phyloP scores from a whole-genome alignment of 2,113 vertebrate species.

The Hemiprocne comata region DNA sequence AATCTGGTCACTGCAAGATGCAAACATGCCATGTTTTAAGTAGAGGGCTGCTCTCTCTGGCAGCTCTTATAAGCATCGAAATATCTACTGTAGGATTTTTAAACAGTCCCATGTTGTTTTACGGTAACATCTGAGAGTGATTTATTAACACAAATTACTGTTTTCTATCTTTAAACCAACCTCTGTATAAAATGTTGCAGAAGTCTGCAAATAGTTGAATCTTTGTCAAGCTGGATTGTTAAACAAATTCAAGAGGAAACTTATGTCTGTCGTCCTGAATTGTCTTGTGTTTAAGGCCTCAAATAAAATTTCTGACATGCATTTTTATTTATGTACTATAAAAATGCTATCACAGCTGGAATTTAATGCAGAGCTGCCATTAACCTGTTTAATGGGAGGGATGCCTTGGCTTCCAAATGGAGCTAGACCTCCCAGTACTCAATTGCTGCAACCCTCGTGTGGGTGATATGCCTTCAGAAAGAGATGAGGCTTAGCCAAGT shows the following conservation, averaged over 20 bases:
- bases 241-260: neutral
- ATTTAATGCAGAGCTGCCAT: neutral
- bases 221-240: conserved; percentile 26
- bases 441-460: neutral
- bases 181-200: neutral
- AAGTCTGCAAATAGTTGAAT: neutral
- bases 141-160: conserved; percentile 6
- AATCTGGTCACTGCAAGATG: neutral
- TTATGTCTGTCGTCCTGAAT: neutral
- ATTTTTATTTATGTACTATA: neutral
- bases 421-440: neutral
- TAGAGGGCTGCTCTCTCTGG: neutral
- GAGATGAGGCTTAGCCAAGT: neutral
- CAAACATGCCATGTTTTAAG: neutral
- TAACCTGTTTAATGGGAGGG: conserved; percentile 1
- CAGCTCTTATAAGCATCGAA: neutral
- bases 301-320: neutral
- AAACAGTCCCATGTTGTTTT: neutral
- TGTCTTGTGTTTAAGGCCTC: neutral
- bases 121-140: neutral
- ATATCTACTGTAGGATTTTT: neutral
- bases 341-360: conserved; percentile 11
- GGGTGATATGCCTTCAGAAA: neutral
- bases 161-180: conserved; percentile 11
- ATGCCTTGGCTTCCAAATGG: neutral